A percentile compares a stretch with the other conserved stretches of the same genome.
Conservation (phyloP, 2,113 vertebrate species). For the Dunckerocampus dactyliophorus region DNA sequence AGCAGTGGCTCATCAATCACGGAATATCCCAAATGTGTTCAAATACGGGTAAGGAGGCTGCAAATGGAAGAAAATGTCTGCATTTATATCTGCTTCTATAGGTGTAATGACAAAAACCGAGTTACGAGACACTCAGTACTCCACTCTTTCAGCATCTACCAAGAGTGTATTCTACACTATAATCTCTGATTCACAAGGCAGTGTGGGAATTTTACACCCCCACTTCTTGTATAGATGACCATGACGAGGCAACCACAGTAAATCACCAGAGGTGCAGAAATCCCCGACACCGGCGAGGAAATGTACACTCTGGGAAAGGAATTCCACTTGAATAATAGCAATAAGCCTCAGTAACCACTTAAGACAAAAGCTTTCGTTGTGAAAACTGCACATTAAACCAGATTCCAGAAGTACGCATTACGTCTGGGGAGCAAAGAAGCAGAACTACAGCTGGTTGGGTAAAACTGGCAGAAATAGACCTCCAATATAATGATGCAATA, state of each 20-base stretch:
- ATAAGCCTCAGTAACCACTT: conserved; percentile 28
- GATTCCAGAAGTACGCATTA: conserved; percentile 6
- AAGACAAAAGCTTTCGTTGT: conserved; percentile 12
- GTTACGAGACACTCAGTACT: conserved; percentile 19
- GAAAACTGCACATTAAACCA: conserved; percentile 1
- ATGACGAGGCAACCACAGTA: conserved; percentile 56
- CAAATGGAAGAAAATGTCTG: neutral
- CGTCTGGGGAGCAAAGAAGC: conserved; percentile 14
- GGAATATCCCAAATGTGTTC: neutral
- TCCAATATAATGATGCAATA: conserved; percentile 24
- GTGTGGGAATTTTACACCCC: conserved; percentile 55
- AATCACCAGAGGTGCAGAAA: conserved; percentile 65
- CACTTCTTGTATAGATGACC: conserved; percentile 44
- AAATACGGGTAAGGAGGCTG: neutral
- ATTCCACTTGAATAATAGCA: conserved; percentile 55
- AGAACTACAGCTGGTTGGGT: neutral
- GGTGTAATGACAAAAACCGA: conserved; percentile 1
- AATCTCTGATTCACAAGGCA: conserved; percentile 41
- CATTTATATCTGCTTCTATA: neutral
- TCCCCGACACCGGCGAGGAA: conserved; percentile 58
- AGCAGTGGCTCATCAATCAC: conserved; percentile 7
- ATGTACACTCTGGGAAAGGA: conserved; percentile 65
- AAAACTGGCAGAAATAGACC: conserved; percentile 12
- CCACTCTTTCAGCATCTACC: conserved; percentile 44
- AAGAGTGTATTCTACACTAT: conserved; percentile 32